Base-by-base conservation (phyloP, 2,888 invertebrate species). In the Aspidiotus rigidus region DNA sequence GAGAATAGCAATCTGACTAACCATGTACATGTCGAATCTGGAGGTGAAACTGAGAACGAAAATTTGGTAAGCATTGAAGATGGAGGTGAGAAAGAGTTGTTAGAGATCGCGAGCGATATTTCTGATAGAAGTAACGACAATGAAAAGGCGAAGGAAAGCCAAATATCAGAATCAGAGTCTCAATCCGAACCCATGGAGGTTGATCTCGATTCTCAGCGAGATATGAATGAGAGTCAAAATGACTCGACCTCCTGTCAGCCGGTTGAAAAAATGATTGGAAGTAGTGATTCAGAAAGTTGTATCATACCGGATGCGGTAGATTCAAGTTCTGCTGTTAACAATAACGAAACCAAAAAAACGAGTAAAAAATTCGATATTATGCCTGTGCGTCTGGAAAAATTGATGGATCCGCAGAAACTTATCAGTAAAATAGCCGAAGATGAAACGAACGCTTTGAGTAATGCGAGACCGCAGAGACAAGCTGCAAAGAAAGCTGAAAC, bases 401-500 rank as follows among this genome's bases (percentile, higher is more conserved):
- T 67, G 16, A 67, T 67, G 67, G 67, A 67, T 67, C 67, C 67
- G n/a, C 44, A 39, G 10, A 67, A 67, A 49, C 60, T 67, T 40
- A 60, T 53, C 7, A 15, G 11, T 17, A 13, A 53, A n/a, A 41
- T 41, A 15, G 10, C 67, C 8, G 67, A 67, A 10, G 39, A 49
- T 2, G 17, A 39, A 15, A 44, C 15, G 9, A 16, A 10, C 8
- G 39, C 67, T 28, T n/a, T 28, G 63, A 62, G 56, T 13, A 69
- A 13, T 69, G 41, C 39, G 62, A 69, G 74, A 42, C 75, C 75
- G 11, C 73, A 74, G 64, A 67, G 74, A 17, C 72, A 71, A 69
- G 74, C 74, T 44, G 74, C 75, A 10, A 74, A 73, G 71, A 74
- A 72, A 70, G 75, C 74, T 11, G 74, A 74, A 70, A 72, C 72